Evolutionary conservation across 2,888 invertebrate genomes (phyloP), one percentile per base, ranked within the genome.

Genomic region (Melitaea athalia): DNA sequence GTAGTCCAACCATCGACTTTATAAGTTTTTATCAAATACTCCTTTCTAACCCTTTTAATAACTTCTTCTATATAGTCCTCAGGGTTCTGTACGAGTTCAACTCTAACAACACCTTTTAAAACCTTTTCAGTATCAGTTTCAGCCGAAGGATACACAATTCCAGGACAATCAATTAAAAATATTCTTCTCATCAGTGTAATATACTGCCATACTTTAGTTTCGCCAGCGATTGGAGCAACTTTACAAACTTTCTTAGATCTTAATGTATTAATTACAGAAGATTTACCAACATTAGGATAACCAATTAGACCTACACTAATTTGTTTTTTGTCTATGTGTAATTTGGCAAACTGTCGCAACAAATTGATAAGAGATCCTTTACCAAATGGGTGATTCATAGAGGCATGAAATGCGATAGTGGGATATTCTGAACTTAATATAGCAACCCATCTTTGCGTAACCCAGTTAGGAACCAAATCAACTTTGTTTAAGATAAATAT

Each of bases 271-370:
- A 99, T 99, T 7, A 99, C 96, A 0, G 99, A 99, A 72, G 99
- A 99, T 89, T 99, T 99, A 0, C 99, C 99, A 5, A 98, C 98
- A 93, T 99, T 99, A 3, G 99, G 99, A 86, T 99, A 99, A 0
- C 99, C 99, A 84, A 99, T 98, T 76, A 99, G 97, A 0, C 99
- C 99, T 61, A 99, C 98, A 84, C 98, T 99, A 70, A 99, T 99
- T 93, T 99, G 99, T 81, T 99, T 99, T 83, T 98, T 98, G 84
- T 99, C 99, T 69, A 96, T 93, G 81, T 99, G 99, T 14, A 99
- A 92, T 88, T 99, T 99, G 0, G 95, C 97, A 91, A 99, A 97
- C 85, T 99, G 99, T 31, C 99, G 94, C 53, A 99, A 92, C 45
- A 99, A 93, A 89, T 98, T 99, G 67, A 99, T 99, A 6, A 99